Evolutionary conservation across 2,113 vertebrate species (phyloP), one percentile per base, ranked within the genome.

Genomic region (Furnarius figulus): DNA sequence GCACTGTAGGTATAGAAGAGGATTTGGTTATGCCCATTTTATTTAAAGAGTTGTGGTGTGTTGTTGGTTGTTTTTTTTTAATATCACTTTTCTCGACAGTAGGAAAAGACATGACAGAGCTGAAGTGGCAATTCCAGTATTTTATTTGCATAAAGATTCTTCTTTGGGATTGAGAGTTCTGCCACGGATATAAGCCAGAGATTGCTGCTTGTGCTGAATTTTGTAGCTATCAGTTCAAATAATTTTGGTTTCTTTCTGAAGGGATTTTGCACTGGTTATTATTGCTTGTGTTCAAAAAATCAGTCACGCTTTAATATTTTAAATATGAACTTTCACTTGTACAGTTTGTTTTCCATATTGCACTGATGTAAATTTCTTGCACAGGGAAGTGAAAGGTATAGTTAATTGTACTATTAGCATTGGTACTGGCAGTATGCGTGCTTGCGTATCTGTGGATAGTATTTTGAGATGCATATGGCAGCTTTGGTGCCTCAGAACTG

Each of bases 401-500:
- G 33, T 25, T 55, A 18, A 30, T 20, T 12, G 65, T 73, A 7
- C 30, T 35, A 0, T 18, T 31, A 10, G 35, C 37, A 18, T 37
- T 2, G 18, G 16, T 68, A 59, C 1, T 59, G 58, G 30, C 2
- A 4, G 14, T 8, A 17, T 12, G 24, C 14, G 13, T 76, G 25
- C 42, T 67, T 47, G 18, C 19, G 15, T 16, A 5, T 12, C 4
- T 9, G 0, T 0, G 1, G 37, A 13, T 33, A 27, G 35, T 42
- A 35, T n/a, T 83, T 88, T 55, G 30, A 62, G 63, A 28, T 62
- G 18, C 5, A 1, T 8, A 1, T 23, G n/a, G 40, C 44, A 53
- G 42, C 67, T 44, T 14, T 0, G 2, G 7, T 79, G 44, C 30
- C 62, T 83, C 44, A 37, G 22, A 71, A 20, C 27, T 25, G 15